These are phyloP conservation scores for Drosophila cardini DNA, from an alignment of 1,140 invertebrate genomes.

Conservation along the genomic window DNA sequence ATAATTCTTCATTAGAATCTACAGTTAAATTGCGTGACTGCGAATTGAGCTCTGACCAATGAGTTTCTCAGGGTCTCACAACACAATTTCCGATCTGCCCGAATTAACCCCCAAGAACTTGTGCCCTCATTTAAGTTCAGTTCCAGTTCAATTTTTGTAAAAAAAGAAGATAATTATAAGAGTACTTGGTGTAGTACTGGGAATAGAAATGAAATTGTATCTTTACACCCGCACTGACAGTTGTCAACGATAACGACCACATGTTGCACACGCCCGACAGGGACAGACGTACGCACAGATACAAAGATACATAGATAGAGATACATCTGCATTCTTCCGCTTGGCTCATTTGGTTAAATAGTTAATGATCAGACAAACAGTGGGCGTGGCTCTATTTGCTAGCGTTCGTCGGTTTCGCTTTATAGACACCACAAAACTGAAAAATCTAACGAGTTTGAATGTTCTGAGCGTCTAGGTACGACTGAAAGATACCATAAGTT, in stretches of 20 bases:
- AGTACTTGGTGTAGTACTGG: background rate
- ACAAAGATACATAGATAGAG: background rate
- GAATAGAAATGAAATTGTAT: slow-evolving; percentile 31
- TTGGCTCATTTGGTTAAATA: slow-evolving; percentile 45
- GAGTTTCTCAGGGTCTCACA: slow-evolving; percentile 8
- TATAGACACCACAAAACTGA: slow-evolving; percentile 29
- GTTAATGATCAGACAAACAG: slow-evolving; percentile 54
- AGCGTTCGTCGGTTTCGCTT: slow-evolving; percentile 35
- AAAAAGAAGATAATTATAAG: slow-evolving; percentile 5
- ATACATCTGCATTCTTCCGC: slow-evolving; percentile 42
- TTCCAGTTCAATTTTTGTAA: slow-evolving; percentile 31
- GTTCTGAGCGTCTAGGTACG: too few species aligned
- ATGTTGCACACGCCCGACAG: slow-evolving; percentile 55
- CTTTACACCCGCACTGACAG: slow-evolving; percentile 31
- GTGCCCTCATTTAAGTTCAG: slow-evolving; percentile 31
- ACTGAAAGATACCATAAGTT: too few species aligned
- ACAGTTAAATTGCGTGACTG: background rate
- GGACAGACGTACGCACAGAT: slow-evolving; percentile 19
- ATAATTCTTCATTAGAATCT: background rate
- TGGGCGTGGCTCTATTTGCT: slow-evolving; percentile 49
- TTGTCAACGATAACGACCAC: slow-evolving; percentile 46
- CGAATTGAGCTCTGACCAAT: background rate
- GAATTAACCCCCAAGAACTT: slow-evolving; percentile 41
- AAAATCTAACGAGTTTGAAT: slow-evolving; percentile 3
- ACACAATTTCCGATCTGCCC: slow-evolving; percentile 1